Percentiles rank a stretch among this genome's conserved stretches.
These are phyloP conservation scores for Empis stercorea DNA, from an alignment of 2,888 invertebrate species.

Conservation along the genomic window DNA sequence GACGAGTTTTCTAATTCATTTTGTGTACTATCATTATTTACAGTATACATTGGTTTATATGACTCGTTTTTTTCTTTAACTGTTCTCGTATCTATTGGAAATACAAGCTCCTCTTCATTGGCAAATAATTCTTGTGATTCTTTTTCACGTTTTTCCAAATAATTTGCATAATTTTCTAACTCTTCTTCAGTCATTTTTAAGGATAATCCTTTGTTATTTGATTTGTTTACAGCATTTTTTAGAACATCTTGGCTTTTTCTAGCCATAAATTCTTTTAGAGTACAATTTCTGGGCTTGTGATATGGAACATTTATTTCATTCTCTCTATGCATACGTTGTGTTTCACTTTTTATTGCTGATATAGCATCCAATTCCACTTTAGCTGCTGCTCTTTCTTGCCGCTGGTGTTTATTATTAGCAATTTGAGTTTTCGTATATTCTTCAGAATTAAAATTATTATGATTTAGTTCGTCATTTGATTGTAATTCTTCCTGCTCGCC, in stretches of 20 bases:
- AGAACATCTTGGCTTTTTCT: constrained; percentile 25
- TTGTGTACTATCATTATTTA: constrained; percentile 5
- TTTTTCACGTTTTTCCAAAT: background rate
- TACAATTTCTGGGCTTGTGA: constrained; percentile 68
- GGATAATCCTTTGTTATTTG: constrained; percentile 16
- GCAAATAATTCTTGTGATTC: background rate
- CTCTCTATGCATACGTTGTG: constrained; percentile 68
- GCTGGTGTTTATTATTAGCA: background rate
- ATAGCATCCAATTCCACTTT: constrained; percentile 56
- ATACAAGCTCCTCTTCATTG: background rate
- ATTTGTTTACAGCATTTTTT: constrained; percentile 15
- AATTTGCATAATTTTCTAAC: constrained; percentile 50
- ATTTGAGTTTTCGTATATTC: background rate
- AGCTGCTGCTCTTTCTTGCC: constrained; percentile 44
- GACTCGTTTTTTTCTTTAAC: background rate
- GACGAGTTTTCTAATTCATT: background rate
- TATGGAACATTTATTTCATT: constrained; percentile 67
- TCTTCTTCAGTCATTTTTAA: constrained; percentile 58
- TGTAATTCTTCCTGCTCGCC: background rate
- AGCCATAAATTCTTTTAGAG: constrained; percentile 64
- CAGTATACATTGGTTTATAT: constrained; percentile 3
- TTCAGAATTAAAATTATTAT: background rate
- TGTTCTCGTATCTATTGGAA: no score
- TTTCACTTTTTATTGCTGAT: constrained; percentile 69
- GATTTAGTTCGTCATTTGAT: background rate